These are phyloP conservation scores for Petromus typicus DNA, from an alignment of 2,113 vertebrate genomes.

Conservation along the genomic window DNA sequence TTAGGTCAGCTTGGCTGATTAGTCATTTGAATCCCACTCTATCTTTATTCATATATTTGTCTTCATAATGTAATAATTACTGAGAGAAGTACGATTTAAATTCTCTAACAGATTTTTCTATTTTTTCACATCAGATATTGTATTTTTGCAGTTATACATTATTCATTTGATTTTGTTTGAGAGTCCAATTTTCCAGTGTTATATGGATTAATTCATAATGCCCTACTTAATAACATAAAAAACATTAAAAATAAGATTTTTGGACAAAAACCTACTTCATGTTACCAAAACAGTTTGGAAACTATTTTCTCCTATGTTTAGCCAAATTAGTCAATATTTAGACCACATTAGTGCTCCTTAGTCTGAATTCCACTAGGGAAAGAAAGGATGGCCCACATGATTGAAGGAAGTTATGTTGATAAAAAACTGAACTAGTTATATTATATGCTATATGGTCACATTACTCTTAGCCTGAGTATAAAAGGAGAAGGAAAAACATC, in stretches of 20 bases:
- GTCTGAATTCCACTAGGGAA: background rate
- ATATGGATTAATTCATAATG: slow-evolving; percentile 2
- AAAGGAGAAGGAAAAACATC: background rate
- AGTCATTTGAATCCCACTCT: background rate
- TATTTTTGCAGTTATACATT: background rate
- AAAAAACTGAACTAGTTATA: background rate
- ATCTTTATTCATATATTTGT: slow-evolving; percentile 6
- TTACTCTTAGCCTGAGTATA: slow-evolving; percentile 10
- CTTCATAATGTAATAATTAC: slow-evolving; percentile 36
- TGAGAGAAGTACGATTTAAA: slow-evolving; percentile 40
- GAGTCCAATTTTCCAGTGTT: slow-evolving; percentile 10
- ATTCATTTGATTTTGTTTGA: slow-evolving; percentile 42
- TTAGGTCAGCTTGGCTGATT: background rate
- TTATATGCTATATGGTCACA: slow-evolving; percentile 12
- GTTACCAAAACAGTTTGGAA: slow-evolving; percentile 1
- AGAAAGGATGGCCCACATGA: background rate
- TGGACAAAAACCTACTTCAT: slow-evolving; percentile 30
- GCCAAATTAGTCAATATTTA: slow-evolving; percentile 32
- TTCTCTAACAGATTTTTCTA: background rate
- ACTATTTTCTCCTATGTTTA: slow-evolving; percentile 40
- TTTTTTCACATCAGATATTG: slow-evolving; percentile 19
- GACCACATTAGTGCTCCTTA: background rate
- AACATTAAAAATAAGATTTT: slow-evolving; percentile 21
- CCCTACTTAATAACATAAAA: slow-evolving; percentile 24
- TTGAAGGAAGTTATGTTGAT: slow-evolving; percentile 10